Base-by-base conservation (phyloP, 2,797 vertebrate genomes). In the Gallirallus australis region DNA sequence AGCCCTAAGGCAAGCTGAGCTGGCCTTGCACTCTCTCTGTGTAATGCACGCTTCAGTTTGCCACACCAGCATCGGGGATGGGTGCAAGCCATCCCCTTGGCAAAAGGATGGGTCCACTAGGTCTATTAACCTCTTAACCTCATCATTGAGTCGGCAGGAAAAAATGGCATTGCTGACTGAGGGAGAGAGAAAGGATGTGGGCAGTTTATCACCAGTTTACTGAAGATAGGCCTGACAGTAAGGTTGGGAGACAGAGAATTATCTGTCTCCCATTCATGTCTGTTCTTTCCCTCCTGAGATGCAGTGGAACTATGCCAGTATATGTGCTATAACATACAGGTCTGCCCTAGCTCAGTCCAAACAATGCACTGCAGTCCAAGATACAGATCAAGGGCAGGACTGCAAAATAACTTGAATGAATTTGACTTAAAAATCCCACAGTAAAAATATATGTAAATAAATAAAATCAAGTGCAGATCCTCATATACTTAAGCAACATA, bases 21-120 rank as follows among this genome's bases (percentile, higher is more conserved):
- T 68, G 39, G 14, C 27, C 9, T 54, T 37, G 27, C 13, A 3
- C 17, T 31, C 53, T 17, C 20, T 9, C 7, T 73, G 11, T 18
- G 13, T 27, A 39, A 60, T 1, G 3, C 12, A 3, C 15, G 2
- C 19, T 63, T 77, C 3, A 2, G 15, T 53, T 86, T 80, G 12
- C 19, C 1, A 0, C 19, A 77, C 17, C 4, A 0, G 6, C 28
- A 70, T 19, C 56, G 70, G 47, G 30, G 19, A 57, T 15, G 8
- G 4, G 27, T 57, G 15, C 9, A 48, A 76, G 27, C 15, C 27
- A 27, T 27, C 12, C 20, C 3, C 7, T 5, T 56, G 30, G 28
- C 7, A 24, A 5, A 24, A 42, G 27, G 15, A 35, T 5, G 3
- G 16, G 27, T 48, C 59, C n/a, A 25, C 15, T 56, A 20, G 6